Conservation (phyloP, 1,140 invertebrate species). For the Trichonephila inaurata region DNA sequence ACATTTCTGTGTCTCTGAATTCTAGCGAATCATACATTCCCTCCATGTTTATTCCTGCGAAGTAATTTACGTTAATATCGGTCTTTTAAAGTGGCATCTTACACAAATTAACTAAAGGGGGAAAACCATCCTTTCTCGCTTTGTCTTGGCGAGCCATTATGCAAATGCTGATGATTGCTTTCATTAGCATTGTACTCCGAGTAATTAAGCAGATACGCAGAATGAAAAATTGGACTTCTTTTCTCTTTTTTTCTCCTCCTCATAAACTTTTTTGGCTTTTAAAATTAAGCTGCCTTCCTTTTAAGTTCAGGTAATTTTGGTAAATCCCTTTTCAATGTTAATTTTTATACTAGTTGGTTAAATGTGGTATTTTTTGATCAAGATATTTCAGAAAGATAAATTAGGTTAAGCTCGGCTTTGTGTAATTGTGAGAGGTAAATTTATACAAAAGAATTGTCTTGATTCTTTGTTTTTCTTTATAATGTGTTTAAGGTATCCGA, state of each 20-base stretch:
- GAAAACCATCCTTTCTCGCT: neutral
- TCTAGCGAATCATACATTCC: neutral
- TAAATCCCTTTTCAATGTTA: too few species aligned
- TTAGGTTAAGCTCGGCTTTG: too few species aligned
- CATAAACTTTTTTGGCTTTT: neutral
- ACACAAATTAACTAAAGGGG: neutral
- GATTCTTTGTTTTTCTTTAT: too few species aligned
- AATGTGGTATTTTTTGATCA: too few species aligned
- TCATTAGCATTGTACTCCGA: constrained; percentile 8
- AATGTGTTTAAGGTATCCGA: too few species aligned
- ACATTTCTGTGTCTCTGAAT: neutral
- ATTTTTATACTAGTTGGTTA: too few species aligned
- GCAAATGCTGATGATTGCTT: constrained; percentile 44
- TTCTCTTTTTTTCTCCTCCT: neutral
- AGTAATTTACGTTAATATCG: constrained; percentile 35
- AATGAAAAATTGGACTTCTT: neutral
- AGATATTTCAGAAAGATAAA: too few species aligned
- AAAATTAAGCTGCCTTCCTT: neutral
- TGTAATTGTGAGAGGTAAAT: too few species aligned
- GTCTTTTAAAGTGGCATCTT: constrained; percentile 25
- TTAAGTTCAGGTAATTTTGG: too few species aligned
- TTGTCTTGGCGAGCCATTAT: constrained; percentile 4
- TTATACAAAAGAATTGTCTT: too few species aligned
- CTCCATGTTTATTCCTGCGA: neutral
- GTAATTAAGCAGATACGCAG: constrained; percentile 9